These are phyloP conservation scores for Griposia aprilina DNA, from an alignment of 2,888 invertebrate genomes.

Conservation along the genomic window DNA sequence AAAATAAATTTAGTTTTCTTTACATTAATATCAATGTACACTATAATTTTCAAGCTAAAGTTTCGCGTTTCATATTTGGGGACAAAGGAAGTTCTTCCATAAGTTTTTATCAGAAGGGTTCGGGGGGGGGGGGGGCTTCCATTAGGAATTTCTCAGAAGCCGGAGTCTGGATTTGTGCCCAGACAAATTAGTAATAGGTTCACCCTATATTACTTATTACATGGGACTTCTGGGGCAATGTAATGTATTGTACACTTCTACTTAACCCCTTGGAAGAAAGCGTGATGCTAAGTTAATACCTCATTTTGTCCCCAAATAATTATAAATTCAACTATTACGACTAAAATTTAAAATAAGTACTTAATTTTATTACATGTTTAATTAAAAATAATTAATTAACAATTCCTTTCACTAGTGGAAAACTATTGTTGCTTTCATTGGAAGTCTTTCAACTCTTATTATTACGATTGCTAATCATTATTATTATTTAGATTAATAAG, in stretches of 20 bases:
- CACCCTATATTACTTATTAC: not conserved
- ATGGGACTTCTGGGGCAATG: not conserved
- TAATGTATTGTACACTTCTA: not conserved
- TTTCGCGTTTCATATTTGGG: conserved; percentile 22
- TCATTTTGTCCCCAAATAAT: conserved; percentile 29
- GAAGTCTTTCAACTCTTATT: conserved; percentile 47
- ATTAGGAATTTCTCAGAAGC: not conserved
- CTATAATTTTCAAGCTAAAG: conserved; percentile 50
- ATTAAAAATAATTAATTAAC: conserved; percentile 29
- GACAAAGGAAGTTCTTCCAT: conserved; percentile 6
- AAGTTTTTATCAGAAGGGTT: not conserved
- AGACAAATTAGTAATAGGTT: not conserved
- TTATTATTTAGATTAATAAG: conserved; percentile 17
- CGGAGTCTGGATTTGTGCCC: too few species aligned
- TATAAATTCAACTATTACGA: conserved; percentile 24
- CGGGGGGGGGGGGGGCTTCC: too few species aligned
- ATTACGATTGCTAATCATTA: conserved; percentile 14
- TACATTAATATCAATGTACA: conserved; percentile 42
- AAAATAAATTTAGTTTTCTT: conserved; percentile 64
- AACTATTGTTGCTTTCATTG: conserved; percentile 23
- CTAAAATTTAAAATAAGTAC: not conserved
- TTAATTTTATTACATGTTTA: conserved; percentile 3
- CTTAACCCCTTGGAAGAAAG: too few species aligned
- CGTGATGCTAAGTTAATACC: not conserved
- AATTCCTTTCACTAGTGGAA: conserved; percentile 37